These are phyloP conservation scores for Chamaetylas fuelleborni DNA, from an alignment of 2,113 vertebrate species.

Conservation along the genomic window DNA sequence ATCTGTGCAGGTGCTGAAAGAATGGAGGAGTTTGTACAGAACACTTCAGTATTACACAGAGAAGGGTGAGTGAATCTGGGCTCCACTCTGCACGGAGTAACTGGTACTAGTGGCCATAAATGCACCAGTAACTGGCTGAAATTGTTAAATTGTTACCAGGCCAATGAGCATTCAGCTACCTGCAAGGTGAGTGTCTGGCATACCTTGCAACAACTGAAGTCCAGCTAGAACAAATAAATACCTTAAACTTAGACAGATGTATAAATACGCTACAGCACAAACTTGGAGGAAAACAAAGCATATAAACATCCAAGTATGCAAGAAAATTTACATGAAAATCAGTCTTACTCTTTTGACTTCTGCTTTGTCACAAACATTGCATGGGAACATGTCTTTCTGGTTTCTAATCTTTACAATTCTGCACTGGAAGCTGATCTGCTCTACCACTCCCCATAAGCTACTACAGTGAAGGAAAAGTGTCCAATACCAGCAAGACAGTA, in stretches of 20 bases:
- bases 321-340: not conserved
- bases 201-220: not conserved
- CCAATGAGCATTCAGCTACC: not conserved
- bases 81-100: not conserved
- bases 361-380: not conserved
- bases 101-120: not conserved
- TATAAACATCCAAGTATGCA: not conserved
- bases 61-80: not conserved
- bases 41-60: not conserved
- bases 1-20: not conserved
- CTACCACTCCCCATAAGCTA: not conserved
- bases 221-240: not conserved
- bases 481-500: not conserved
- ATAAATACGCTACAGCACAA: not conserved
- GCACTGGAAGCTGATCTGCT: not conserved
- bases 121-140: not conserved
- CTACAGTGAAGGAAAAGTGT: not conserved
- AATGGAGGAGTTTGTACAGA: not conserved
- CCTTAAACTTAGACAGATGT: not conserved
- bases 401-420: not conserved
- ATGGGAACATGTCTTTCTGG: not conserved
- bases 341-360: not conserved
- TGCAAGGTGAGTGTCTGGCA: not conserved
- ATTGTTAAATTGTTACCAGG: not conserved
- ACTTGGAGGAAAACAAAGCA: not conserved